Evolutionary conservation across 2,113 vertebrate species (phyloP), one percentile per base, ranked within the genome.

Genomic region (Cairina moschata): DNA sequence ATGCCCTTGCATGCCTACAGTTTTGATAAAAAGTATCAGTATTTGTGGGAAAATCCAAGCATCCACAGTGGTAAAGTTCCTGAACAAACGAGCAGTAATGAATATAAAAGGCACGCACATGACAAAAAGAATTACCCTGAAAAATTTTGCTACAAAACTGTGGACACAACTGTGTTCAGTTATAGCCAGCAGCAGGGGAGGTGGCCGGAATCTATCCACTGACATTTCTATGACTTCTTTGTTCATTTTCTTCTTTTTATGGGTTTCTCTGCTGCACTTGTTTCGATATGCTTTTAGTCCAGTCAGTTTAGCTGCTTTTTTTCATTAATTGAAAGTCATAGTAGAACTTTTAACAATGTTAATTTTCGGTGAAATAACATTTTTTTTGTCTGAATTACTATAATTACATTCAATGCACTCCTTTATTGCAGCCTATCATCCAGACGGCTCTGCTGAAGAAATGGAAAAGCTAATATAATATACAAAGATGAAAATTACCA

Each of bases 331-430:
- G 85, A 90, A 96, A 95, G 34, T 36, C 34, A 34, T 56, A 91
- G 50, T 65, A 88, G 23, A 74, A 52, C 71, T 82, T 95, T 95
- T 88, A 91, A 91, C 62, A 76, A 58, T 29, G 52, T 92, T 89
- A 88, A 74, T 77, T 93, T 93, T 76, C 54, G 32, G 23, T 52
- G 72, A 95, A 97, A 59, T 83, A 93, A 54, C 32, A n/a, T 58
- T 86, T 89, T 81, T 46, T 5, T 31, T 28, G 71, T 59, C 80
- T 86, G 29, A 95, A 93, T 90, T 80, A 38, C 59, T 97, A 54
- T 96, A 94, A 96, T 94, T 95, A 87, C 12, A 92, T 50, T 95
- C 63, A 89, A 88, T 77, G 78, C 54, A 71, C 38, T 80, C 44
- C 81, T 79, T 85, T 86, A 86, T 76, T 96, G 52, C 52, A 86